Evolutionary conservation across 2,888 invertebrate genomes (phyloP).

Genomic region (Cerceris ruficornis): DNA sequence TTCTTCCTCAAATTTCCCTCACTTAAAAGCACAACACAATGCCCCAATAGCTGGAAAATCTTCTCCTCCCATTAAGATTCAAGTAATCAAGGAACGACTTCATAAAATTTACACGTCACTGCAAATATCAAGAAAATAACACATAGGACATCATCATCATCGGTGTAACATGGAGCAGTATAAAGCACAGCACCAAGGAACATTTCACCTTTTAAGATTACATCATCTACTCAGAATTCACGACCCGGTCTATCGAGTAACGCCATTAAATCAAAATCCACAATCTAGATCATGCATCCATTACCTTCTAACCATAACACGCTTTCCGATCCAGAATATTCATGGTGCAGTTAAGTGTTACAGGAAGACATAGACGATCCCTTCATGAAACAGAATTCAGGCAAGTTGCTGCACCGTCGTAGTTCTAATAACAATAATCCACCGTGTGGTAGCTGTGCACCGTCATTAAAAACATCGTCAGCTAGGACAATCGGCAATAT

Average conservation of each 20-base stretch:
- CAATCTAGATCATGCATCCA: slow-evolving; percentile 10
- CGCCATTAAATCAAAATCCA: slow-evolving; percentile 40
- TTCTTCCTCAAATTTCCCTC: no score
- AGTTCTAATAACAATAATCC: slow-evolving; percentile 10
- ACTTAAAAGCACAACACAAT: no score
- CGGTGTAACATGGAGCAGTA: neutral
- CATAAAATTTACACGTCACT: no score
- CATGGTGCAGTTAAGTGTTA: slow-evolving; percentile 5
- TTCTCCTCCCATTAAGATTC: no score
- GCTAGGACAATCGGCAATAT: slow-evolving; percentile 3
- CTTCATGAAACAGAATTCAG: slow-evolving; percentile 1
- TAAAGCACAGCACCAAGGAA: neutral
- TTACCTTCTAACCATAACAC: slow-evolving; percentile 4
- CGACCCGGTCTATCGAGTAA: slow-evolving; percentile 9
- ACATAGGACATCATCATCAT: no score
- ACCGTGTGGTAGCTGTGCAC: neutral
- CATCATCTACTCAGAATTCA: slow-evolving; percentile 6
- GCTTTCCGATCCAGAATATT: slow-evolving; percentile 22
- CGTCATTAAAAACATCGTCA: slow-evolving; percentile 12
- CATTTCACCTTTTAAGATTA: neutral
- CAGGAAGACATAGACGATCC: neutral
- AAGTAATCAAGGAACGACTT: no score
- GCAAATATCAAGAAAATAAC: no score
- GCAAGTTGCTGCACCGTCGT: neutral
- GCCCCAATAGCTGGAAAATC: no score